These are phyloP conservation scores for Meiosimyza platycephala DNA, from an alignment of 2,888 invertebrate species.

Conservation along the genomic window DNA sequence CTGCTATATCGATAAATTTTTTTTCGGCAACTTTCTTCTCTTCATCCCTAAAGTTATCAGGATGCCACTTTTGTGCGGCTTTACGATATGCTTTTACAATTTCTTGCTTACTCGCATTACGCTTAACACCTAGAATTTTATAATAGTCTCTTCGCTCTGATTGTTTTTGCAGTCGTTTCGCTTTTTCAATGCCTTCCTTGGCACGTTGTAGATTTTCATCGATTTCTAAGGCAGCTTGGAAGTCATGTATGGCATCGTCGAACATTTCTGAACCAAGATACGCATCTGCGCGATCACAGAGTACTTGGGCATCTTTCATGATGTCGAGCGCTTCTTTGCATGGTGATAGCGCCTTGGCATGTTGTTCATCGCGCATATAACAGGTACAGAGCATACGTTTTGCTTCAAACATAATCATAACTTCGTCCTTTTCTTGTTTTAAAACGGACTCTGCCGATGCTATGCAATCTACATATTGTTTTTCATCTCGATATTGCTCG, in stretches of 20 bases:
- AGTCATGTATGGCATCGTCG: slow-evolving; percentile 92
- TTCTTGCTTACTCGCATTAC: slow-evolving; percentile 91
- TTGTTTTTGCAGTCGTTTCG: slow-evolving; percentile 92
- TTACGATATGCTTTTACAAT: slow-evolving; percentile 96
- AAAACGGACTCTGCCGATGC: slow-evolving; percentile 75
- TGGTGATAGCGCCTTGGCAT: slow-evolving; percentile 77
- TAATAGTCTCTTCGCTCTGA: slow-evolving; percentile 96
- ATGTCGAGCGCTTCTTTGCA: slow-evolving; percentile 86
- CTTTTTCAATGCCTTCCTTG: slow-evolving; percentile 87
- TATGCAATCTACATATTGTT: slow-evolving; percentile 78
- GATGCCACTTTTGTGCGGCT: slow-evolving; percentile 98
- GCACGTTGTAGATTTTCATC: slow-evolving; percentile 84
- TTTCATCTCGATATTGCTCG: slow-evolving; percentile 72
- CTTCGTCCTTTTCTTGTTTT: slow-evolving; percentile 77
- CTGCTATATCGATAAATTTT: slow-evolving; percentile 98
- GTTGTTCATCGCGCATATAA: slow-evolving; percentile 76
- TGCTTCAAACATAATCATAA: slow-evolving; percentile 79
- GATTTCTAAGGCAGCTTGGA: slow-evolving; percentile 84
- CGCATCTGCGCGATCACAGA: slow-evolving; percentile 94
- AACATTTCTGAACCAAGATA: slow-evolving; percentile 89
- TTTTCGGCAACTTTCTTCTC: slow-evolving; percentile 96
- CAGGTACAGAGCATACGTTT: slow-evolving; percentile 86
- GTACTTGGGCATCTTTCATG: slow-evolving; percentile 78
- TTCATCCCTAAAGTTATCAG: slow-evolving; percentile 90
- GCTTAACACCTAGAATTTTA: slow-evolving; percentile 84